A percentile compares a stretch with the other conserved stretches of the same genome.
These are phyloP conservation scores for Muscicapa striata DNA, from an alignment of 2,797 vertebrate genomes.

Conservation along the genomic window DNA sequence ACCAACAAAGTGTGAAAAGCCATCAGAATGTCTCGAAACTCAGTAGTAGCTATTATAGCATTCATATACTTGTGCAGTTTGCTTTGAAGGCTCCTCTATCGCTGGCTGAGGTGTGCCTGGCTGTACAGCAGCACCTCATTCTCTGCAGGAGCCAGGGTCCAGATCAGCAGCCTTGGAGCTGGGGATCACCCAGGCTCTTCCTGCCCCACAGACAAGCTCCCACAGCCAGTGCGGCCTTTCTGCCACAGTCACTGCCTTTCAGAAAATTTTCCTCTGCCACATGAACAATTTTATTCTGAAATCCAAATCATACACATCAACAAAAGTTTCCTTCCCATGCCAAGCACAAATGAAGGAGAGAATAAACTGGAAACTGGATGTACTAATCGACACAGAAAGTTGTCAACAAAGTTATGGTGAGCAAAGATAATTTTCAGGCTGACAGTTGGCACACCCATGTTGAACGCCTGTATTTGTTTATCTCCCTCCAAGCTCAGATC, in stretches of 20 bases:
- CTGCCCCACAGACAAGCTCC: rapidly evolving
- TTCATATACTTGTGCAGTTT: neutral
- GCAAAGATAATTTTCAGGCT: constrained; percentile 31
- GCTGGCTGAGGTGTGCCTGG: neutral
- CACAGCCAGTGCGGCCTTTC: neutral
- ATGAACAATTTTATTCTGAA: neutral
- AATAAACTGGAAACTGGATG: neutral
- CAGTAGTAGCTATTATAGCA: neutral
- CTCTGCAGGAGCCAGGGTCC: neutral
- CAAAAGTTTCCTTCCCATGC: neutral
- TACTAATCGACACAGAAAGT: neutral
- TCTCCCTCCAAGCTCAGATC: constrained; percentile 35
- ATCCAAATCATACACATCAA: neutral
- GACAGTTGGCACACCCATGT: constrained; percentile 12
- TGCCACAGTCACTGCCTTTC: neutral
- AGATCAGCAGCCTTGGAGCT: neutral
- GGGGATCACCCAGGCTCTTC: neutral
- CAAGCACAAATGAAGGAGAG: constrained; percentile 13
- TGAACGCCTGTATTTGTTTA: constrained; percentile 19
- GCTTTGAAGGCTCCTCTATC: neutral
- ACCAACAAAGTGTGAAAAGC: neutral
- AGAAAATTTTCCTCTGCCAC: neutral
- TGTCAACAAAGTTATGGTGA: neutral
- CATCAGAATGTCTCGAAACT: neutral
- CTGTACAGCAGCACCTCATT: neutral